These are phyloP conservation scores for Symphodus melops DNA, from an alignment of 2,113 vertebrate genomes.

Conservation along the genomic window DNA sequence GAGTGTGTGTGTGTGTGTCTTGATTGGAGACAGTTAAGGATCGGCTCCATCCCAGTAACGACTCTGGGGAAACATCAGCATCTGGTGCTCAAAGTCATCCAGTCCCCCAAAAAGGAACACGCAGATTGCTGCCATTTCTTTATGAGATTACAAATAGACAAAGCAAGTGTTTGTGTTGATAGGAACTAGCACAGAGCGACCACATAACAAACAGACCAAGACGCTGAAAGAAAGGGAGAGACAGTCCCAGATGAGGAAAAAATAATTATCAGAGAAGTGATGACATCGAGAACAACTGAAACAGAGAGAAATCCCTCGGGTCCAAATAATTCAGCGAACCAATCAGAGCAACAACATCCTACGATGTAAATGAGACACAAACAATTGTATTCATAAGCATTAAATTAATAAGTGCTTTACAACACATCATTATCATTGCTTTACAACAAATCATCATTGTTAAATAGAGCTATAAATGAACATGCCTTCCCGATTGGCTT, in stretches of 20 bases:
- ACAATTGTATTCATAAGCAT: too few species aligned
- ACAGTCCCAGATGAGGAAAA: constrained; percentile 46
- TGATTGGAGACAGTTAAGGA: constrained; percentile 77
- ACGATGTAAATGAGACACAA: neutral
- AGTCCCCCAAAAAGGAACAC: constrained; percentile 63
- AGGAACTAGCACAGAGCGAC: constrained; percentile 47
- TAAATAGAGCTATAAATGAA: too few species aligned
- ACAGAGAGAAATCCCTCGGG: constrained; percentile 36
- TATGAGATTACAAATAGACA: constrained; percentile 73
- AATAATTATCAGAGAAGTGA: constrained; percentile 62
- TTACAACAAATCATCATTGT: too few species aligned
- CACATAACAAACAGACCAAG: constrained; percentile 61
- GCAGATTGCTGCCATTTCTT: constrained; percentile 74
- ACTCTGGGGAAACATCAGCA: constrained; percentile 77
- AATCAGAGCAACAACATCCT: constrained; percentile 31
- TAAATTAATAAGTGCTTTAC: neutral
- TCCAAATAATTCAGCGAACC: constrained; percentile 30
- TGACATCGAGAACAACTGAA: constrained; percentile 41
- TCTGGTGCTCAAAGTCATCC: constrained; percentile 81
- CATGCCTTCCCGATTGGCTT: too few species aligned
- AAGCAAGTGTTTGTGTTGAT: constrained; percentile 56
- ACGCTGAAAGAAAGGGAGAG: constrained; percentile 35
- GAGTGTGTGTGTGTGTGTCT: constrained; percentile 39
- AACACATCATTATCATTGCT: neutral
- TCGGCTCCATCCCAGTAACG: constrained; percentile 68